Evolutionary conservation across 2,797 vertebrate genomes (phyloP).

Genomic region (Amphiprion clarkii): DNA sequence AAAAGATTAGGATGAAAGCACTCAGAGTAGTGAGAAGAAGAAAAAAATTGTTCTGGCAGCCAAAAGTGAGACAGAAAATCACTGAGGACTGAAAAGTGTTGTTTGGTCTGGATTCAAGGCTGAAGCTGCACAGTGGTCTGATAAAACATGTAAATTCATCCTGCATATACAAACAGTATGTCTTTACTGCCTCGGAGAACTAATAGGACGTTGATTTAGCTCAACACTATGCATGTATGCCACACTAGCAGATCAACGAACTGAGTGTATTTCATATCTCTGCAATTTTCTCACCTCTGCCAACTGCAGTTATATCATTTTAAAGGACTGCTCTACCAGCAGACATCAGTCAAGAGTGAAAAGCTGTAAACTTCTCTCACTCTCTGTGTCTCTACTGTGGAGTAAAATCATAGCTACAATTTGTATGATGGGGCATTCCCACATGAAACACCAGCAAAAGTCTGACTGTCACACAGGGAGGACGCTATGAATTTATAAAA

Average conservation of each 20-base stretch:
- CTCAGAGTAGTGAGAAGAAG: too few species aligned
- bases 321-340: constrained; percentile 5
- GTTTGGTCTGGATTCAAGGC: constrained; percentile 24
- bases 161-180: constrained; percentile 5
- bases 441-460: too few species aligned
- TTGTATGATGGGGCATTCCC: not conserved
- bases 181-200: constrained; percentile 3
- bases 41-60: not conserved
- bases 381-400: not conserved
- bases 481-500: too few species aligned
- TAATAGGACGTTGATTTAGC: not conserved
- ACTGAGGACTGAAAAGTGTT: not conserved
- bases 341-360: constrained; percentile 1
- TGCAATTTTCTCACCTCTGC: not conserved
- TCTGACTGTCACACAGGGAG: too few species aligned
- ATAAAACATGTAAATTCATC: constrained; percentile 6
- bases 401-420: constrained; percentile 1
- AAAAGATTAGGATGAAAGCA: too few species aligned
- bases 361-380: not conserved
- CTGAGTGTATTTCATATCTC: constrained; percentile 20
- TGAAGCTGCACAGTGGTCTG: not conserved
- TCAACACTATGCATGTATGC: not conserved
- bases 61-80: not conserved
- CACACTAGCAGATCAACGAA: not conserved
- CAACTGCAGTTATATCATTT: not conserved